Evolutionary conservation across 2,113 vertebrate species (phyloP), one percentile per base, ranked within the genome.

Genomic region (Ranitomeya imitator): DNA sequence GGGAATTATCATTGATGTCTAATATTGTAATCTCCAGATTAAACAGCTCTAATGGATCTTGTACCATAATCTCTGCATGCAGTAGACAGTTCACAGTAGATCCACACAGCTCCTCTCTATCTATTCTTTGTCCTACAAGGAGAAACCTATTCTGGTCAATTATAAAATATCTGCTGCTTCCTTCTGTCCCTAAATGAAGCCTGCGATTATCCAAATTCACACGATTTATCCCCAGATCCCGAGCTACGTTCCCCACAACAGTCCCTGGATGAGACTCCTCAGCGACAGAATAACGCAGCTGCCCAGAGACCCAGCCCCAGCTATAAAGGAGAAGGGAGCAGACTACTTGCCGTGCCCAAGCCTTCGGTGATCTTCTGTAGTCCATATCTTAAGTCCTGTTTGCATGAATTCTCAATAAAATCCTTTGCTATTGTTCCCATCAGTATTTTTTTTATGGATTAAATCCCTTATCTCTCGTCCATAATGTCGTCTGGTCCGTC

Each of bases 1-100:
- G 96, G 73, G 95, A 92, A 91, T 96, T 96, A 90, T 96, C 96
- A 2, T 97, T 97, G 63, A 96, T 84, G 83, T 97, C 96, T 88
- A 94, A 90, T 83, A 97, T 93, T 92, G 96, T 94, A 31, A 97
- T 93, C 87, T 96, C 96, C 37, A 96, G 89, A 13, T 93, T 94
- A 78, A 93, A 94, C 59, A 96, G 93, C 89, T 95, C 94, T 91
- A 96, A 89, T 21, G 95, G 95, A 84, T 94, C 94, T 90, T 96
- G 95, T 11, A 93, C 79, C 83, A 96, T 92, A 90, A 95, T 93
- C 92, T 96, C 95, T 86, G 95, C 91, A 1, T 94, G 93, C 90
- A 76, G 16, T 9, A 76, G 8, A 76, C 73, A 76, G 73, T 14
- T 76, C 16, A 19, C 15, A 51, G 2, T 76, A 51, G 73, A 45